Evolutionary conservation across 2,888 invertebrate genomes (phyloP).

Genomic region (Polymixis lichenea): DNA sequence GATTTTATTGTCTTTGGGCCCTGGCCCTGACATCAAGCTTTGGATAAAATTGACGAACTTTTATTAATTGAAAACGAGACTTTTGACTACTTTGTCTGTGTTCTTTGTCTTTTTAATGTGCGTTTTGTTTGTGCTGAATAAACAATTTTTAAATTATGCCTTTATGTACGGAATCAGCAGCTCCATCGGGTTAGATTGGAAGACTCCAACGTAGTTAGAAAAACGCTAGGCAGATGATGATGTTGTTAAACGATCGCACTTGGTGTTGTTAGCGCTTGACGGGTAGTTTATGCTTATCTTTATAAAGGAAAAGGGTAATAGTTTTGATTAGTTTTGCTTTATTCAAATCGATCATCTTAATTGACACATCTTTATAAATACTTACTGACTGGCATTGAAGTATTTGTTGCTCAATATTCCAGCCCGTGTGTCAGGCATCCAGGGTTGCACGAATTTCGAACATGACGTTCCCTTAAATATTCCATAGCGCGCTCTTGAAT

Average conservation of each 20-base stretch:
- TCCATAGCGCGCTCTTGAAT: slow-evolving; percentile 75
- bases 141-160: too few species aligned
- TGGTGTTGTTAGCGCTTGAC: not conserved
- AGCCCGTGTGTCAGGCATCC: slow-evolving; percentile 60
- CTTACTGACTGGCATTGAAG: too few species aligned
- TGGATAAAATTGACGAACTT: too few species aligned
- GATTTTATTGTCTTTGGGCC: too few species aligned
- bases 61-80: too few species aligned
- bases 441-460: slow-evolving; percentile 72
- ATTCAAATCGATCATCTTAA: not conserved
- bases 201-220: not conserved
- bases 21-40: too few species aligned
- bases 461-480: slow-evolving; percentile 73
- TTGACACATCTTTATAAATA: not conserved
- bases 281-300: not conserved
- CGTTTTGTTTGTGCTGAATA: too few species aligned
- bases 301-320: not conserved
- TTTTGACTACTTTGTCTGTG: too few species aligned
- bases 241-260: not conserved
- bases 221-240: not conserved
- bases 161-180: too few species aligned
- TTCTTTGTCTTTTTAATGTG: too few species aligned
- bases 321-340: not conserved
- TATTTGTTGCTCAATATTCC: not conserved
- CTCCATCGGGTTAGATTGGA: not conserved